Evolutionary conservation across 2,797 vertebrate species (phyloP).

Genomic region (Graptemys geographica): DNA sequence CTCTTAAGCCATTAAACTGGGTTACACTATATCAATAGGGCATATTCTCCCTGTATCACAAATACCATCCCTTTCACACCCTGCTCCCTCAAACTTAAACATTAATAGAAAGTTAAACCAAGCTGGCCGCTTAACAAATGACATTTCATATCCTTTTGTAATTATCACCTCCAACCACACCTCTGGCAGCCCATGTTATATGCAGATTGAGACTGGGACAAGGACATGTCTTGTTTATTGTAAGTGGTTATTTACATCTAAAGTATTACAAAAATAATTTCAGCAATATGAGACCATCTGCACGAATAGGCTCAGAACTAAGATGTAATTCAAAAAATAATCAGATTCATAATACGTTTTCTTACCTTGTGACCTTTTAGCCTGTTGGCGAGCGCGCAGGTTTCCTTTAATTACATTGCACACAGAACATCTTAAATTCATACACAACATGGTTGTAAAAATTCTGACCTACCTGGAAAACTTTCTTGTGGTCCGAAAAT

Average conservation of each 20-base stretch:
- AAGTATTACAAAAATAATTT: background rate
- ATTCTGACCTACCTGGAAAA: background rate
- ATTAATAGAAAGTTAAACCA: background rate
- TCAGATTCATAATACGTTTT: background rate
- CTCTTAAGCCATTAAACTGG: constrained; percentile 12
- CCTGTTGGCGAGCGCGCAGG: background rate
- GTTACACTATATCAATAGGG: constrained; percentile 23
- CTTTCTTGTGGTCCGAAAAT: background rate
- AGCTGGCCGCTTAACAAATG: constrained; percentile 38
- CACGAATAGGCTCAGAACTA: background rate
- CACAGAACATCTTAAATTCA: accelerated
- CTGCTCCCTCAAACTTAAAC: background rate
- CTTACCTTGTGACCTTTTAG: background rate
- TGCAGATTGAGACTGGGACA: constrained; percentile 15
- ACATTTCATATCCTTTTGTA: constrained; percentile 22
- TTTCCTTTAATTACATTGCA: background rate
- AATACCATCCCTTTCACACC: constrained; percentile 15
- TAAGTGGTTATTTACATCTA: background rate
- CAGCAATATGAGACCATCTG: background rate
- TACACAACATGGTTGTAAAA: accelerated
- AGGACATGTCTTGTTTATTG: background rate
- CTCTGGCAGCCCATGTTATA: constrained; percentile 51
- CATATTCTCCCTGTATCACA: constrained; percentile 21
- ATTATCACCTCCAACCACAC: constrained; percentile 17
- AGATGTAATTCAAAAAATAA: accelerated